Evolutionary conservation across 2,797 vertebrate genomes (phyloP), one percentile per base, ranked within the genome.

Genomic region (Muraenolepis orangiensis): DNA sequence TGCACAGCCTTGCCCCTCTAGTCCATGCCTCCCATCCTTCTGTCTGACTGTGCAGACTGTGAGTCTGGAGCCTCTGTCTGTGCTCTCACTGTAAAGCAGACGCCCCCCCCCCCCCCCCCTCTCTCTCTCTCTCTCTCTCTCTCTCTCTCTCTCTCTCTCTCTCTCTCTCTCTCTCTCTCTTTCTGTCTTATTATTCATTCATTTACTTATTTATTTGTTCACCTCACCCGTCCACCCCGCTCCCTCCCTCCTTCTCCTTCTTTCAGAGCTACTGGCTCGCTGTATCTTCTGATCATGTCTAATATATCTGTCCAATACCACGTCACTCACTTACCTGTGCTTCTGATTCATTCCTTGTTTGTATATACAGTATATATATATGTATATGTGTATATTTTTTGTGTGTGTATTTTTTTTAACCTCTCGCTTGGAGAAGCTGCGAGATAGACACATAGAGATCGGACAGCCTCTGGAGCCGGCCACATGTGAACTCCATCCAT

Each of bases 71-170:
- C 79, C 78, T 82, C 86, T 75, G 82, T 84, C 86, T 87, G 80
- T 86, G 86, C 83, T 85, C 80, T 87, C 81, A 84, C 82, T 85
- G 78, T 88, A 81, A 88, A 90, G 84, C 86, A 84, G 83, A 80
- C 84, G 86, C 71, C 76, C 78, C 75, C 74, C 76, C 64, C 16
- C 11, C 29, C 69, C 73, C 66, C 32, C 36, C 29, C 30, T 73
- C 36, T 70, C 69, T 69, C 78, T 74, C 23, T 78, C 74, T 85
- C 81, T 83, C 84, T 73, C 76, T 76, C 70, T 81, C 71, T 72
- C 42, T 78, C 82, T 81, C 71, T 73, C 80, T 74, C 73, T 76
- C 34, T 64, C 77, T 77, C 66, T 57, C 74, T 74, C 71, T n/a
- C 68, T 71, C 36, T 57, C 66, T 11, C 68, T 71, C 8, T 71